phyloP scores from a whole-genome alignment of 2,888 invertebrate genomes.

The Quadroppia sp. region DNA sequence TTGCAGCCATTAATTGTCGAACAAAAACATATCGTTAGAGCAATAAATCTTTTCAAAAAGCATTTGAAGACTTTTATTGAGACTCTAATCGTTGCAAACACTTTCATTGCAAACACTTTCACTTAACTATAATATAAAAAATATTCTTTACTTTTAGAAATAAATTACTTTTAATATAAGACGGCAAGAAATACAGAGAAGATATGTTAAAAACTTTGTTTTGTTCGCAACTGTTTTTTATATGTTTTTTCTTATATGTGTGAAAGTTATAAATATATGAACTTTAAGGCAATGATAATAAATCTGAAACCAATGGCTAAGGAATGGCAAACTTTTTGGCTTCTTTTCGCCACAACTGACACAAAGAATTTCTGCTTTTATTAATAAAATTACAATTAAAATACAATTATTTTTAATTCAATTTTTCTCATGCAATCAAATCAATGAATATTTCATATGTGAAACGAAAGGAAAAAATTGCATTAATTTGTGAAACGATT shows the following conservation, averaged over 20 bases:
- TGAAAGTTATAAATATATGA: no score
- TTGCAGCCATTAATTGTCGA: background rate
- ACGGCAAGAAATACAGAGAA: no score
- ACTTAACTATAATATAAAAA: background rate
- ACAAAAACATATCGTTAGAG: conserved; percentile 22
- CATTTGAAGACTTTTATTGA: conserved; percentile 29
- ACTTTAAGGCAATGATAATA: no score
- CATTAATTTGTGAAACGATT: background rate
- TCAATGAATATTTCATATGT: no score
- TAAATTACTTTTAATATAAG: background rate
- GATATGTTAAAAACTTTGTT: background rate
- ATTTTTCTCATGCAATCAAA: no score
- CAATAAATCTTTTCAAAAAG: conserved; percentile 20
- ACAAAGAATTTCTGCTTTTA: no score
- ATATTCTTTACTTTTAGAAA: background rate
- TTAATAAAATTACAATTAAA: no score
- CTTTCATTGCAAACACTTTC: conserved; percentile 25
- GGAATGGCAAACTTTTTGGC: no score
- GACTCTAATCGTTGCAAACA: conserved; percentile 22
- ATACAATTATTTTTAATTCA: no score
- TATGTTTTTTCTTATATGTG: no score
- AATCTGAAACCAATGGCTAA: no score
- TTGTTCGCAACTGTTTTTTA: background rate
- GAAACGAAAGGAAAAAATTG: background rate
- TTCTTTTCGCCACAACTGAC: no score